phyloP scores from a whole-genome alignment of 1,140 invertebrate genomes.

The Papilio polyxenes region DNA sequence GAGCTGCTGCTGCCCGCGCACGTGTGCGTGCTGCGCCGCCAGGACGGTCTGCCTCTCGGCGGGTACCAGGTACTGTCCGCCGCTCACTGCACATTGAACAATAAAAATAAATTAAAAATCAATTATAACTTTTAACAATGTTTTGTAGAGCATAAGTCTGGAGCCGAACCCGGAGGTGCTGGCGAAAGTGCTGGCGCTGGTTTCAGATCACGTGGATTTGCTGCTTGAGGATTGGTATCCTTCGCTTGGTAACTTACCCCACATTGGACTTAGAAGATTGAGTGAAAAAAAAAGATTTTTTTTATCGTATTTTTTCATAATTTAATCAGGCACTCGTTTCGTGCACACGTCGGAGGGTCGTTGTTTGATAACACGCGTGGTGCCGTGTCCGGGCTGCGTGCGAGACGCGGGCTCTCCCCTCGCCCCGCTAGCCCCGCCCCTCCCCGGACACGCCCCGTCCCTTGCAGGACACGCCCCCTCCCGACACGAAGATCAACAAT shows the following conservation, averaged over 20 bases:
- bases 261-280: slow-evolving; percentile 12
- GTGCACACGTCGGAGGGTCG: slow-evolving; percentile 98
- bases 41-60: slow-evolving; percentile 75
- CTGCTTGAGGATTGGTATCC: slow-evolving; percentile 99
- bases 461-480: slow-evolving; percentile 39
- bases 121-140: background rate
- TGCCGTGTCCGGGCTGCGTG: slow-evolving; percentile 95
- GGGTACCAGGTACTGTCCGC: slow-evolving; percentile 82
- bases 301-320: background rate
- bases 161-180: slow-evolving; percentile 89
- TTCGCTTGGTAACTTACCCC: slow-evolving; percentile 83
- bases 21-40: slow-evolving; percentile 86
- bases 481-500: slow-evolving; percentile 43
- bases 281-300: background rate
- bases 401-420: slow-evolving; percentile 51
- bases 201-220: slow-evolving; percentile 98
- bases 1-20: slow-evolving; percentile 93
- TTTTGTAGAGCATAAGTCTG: slow-evolving; percentile 81
- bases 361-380: slow-evolving; percentile 95
- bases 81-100: background rate
- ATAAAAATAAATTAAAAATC: no score
- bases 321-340: slow-evolving; percentile 90
- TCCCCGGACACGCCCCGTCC: slow-evolving; percentile 9
- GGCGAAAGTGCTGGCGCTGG: slow-evolving; percentile 92
- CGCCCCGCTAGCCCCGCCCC: background rate